These are phyloP conservation scores for Eustalomyia histrio DNA, from an alignment of 2,888 invertebrate species.

Conservation along the genomic window DNA sequence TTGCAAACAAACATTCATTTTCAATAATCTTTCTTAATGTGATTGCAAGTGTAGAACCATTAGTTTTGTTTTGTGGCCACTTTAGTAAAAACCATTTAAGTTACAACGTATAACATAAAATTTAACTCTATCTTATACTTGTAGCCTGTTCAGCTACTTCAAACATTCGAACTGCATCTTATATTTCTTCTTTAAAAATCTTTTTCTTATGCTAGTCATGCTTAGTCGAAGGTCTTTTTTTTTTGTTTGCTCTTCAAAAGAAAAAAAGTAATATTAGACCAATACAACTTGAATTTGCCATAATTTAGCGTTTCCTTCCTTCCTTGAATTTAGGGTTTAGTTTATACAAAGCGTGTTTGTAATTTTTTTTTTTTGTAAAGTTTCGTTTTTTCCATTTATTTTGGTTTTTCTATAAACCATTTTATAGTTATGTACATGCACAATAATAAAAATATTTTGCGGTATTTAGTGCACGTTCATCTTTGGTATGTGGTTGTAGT, in stretches of 20 bases:
- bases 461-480: slow-evolving; percentile 63
- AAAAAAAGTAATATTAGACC: slow-evolving; percentile 35
- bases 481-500: slow-evolving; percentile 43
- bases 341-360: slow-evolving; percentile 23
- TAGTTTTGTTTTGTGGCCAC: slow-evolving; percentile 46
- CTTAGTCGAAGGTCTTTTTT: slow-evolving; percentile 18
- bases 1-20: slow-evolving; percentile 40
- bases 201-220: slow-evolving; percentile 33
- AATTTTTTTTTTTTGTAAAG: not conserved
- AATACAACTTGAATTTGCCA: slow-evolving; percentile 57
- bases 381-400: too few species aligned
- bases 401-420: too few species aligned
- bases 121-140: too few species aligned
- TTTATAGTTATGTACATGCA: slow-evolving; percentile 18
- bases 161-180: not conserved
- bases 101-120: not conserved
- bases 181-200: not conserved
- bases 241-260: too few species aligned
- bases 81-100: slow-evolving; percentile 27
- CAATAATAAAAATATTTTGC: slow-evolving; percentile 62
- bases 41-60: slow-evolving; percentile 37
- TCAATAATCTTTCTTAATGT: slow-evolving; percentile 49
- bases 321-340: slow-evolving; percentile 24
- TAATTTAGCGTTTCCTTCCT: slow-evolving; percentile 59
- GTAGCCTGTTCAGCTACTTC: not conserved